phyloP scores from a whole-genome alignment of 2,113 vertebrate species.

The Ochotona curzoniae region DNA sequence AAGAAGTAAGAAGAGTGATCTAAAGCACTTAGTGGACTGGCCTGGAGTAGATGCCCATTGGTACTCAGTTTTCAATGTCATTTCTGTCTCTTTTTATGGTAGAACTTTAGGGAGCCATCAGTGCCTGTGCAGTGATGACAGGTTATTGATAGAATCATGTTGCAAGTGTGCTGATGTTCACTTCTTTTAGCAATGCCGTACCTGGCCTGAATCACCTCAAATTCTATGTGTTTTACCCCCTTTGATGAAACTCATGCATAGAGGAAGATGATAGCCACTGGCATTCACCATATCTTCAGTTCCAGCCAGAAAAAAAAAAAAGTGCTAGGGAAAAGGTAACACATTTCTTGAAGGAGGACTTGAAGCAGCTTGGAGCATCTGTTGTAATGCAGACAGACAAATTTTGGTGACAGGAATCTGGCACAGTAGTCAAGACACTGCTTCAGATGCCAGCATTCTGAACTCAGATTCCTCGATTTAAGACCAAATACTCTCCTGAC shows the following conservation, averaged over 20 bases:
- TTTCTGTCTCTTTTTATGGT: neutral
- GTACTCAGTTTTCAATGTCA: neutral
- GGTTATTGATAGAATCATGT: neutral
- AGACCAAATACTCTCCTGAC: no score
- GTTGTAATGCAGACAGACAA: neutral
- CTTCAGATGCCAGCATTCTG: no score
- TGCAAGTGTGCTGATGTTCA: neutral
- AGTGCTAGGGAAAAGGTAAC: neutral
- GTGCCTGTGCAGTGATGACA: neutral
- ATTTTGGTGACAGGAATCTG: no score
- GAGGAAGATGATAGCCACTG: neutral
- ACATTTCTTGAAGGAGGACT: neutral
- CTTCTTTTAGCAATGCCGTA: neutral
- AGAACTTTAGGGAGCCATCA: neutral
- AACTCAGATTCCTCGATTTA: no score
- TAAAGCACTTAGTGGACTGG: neutral
- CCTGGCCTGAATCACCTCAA: neutral
- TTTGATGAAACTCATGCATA: neutral
- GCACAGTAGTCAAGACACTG: no score
- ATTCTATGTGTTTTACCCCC: neutral
- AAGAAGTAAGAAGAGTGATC: neutral
- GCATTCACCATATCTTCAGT: neutral
- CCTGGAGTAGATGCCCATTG: neutral
- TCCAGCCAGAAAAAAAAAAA: neutral
- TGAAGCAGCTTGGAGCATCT: neutral